Evolutionary conservation across 2,888 invertebrate species (phyloP).

Genomic region (Suillia variegata): DNA sequence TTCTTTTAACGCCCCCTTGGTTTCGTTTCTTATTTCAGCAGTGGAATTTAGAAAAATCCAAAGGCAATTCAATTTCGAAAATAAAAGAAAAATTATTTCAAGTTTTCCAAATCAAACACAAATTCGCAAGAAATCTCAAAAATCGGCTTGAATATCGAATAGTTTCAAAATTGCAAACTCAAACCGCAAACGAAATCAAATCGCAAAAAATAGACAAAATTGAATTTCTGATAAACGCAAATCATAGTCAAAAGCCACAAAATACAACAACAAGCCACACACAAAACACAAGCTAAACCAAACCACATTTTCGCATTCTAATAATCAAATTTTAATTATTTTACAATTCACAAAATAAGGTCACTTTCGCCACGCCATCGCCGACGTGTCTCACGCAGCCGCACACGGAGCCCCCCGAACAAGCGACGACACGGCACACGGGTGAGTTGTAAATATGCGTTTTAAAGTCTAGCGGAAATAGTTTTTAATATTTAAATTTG

Average conservation of each 20-base stretch:
- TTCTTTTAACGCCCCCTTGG: too few relatives aligned
- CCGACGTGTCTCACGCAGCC: not conserved
- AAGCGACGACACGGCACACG: not conserved
- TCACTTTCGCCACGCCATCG: not conserved
- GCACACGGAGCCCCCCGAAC: not conserved
- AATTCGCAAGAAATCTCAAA: too few relatives aligned
- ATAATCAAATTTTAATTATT: not conserved
- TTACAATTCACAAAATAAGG: not conserved
- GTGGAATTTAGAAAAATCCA: not conserved
- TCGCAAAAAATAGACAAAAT: too few relatives aligned
- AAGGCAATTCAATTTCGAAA: not conserved
- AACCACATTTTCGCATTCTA: not conserved
- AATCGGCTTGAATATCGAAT: too few relatives aligned
- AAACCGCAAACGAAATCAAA: too few relatives aligned
- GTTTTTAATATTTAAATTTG: not conserved
- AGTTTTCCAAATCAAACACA: not conserved
- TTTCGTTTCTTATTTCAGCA: constrained; percentile 5
- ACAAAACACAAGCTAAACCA: too few relatives aligned
- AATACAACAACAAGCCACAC: too few relatives aligned
- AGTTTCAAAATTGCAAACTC: too few relatives aligned
- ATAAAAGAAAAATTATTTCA: too few relatives aligned
- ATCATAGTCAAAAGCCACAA: not conserved
- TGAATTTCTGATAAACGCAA: not conserved
- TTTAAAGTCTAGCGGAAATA: too few relatives aligned
- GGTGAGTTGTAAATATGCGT: not conserved